Base-by-base conservation (phyloP, 1,140 invertebrate genomes). In the Drosophila funebris region DNA sequence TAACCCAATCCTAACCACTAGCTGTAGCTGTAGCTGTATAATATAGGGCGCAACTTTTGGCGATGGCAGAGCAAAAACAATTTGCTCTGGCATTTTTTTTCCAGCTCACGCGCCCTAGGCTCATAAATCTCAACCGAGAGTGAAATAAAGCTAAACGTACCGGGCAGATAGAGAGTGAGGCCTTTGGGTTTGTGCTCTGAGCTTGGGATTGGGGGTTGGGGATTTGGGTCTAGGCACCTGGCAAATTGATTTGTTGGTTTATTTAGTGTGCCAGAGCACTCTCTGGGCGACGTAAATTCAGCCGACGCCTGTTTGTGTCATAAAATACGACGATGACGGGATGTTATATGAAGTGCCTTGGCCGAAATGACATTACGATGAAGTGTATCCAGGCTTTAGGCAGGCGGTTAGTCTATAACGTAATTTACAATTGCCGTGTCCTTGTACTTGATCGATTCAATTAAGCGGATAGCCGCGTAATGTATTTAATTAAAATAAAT, bases 161-260 rank as follows among this genome's bases (percentile, higher is more conserved):
- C 63, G 63, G 56, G 36, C 53, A 73, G 63, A 68, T 69, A 73
- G 63, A 57, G 52, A 52, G 7, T 13, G 39, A 31, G 48, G 8
- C 36, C n/a, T n/a, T n/a, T 20, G 14, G 39, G 11, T 18, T n/a
- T 4, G 13, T 11, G 16, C 14, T 9, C 39, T 27, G 9, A 27
- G 29, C 13, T 22, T 53, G 44, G 50, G 14, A 18, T 37, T 63
- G 70, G 63, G 36, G 36, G 27, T 75, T 53, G 66, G 46, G 73
- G 53, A 18, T 64, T 37, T 16, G 58, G 58, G 58, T 39, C 52
- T 52, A 68, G 82, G 82, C 78, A 85, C 82, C 83, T 89, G 83
- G 78, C 83, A 88, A 88, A 88, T 88, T 88, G 83, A 88, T 88
- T 88, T 88, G 83, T 88, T 88, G 83, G 84, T 79, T 87, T 88